phyloP scores from a whole-genome alignment of 2,113 vertebrate species.

The Vicugna pacos region DNA sequence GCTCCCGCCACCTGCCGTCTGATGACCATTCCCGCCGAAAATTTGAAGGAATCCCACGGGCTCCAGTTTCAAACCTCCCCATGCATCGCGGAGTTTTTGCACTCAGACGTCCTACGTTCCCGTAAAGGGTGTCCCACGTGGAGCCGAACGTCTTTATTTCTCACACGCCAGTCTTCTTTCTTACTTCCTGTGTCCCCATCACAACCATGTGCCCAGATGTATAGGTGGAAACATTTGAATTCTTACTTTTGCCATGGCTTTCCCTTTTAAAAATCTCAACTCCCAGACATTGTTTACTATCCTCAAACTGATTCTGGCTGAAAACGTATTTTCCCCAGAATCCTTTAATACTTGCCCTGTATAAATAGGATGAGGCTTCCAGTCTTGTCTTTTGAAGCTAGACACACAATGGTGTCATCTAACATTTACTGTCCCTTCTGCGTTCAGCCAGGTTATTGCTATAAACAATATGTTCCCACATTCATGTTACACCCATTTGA shows the following conservation, averaged over 20 bases:
- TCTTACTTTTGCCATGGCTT: not conserved
- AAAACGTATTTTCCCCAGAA: not conserved
- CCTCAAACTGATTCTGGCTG: not conserved
- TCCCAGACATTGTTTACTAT: not conserved
- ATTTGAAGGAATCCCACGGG: no score
- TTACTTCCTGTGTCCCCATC: accelerated
- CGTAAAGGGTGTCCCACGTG: no score
- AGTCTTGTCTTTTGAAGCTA: not conserved
- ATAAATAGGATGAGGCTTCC: not conserved
- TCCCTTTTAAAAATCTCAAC: not conserved
- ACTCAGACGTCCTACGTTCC: accelerated
- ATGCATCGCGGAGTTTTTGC: accelerated
- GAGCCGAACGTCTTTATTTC: not conserved
- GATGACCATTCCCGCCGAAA: not conserved
- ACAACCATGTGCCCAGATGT: no score
- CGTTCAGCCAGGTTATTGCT: not conserved
- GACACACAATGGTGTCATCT: not conserved
- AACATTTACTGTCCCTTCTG: not conserved
- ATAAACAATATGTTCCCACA: not conserved
- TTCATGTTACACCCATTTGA: not conserved
- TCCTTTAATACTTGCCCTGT: not conserved
- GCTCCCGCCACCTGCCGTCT: accelerated
- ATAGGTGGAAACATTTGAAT: not conserved
- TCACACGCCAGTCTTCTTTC: not conserved
- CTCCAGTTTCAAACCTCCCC: not conserved